Percentiles rank a stretch among this genome's conserved stretches.
phyloP scores from a whole-genome alignment of 2,888 invertebrate genomes.

The Unio delphinus region DNA sequence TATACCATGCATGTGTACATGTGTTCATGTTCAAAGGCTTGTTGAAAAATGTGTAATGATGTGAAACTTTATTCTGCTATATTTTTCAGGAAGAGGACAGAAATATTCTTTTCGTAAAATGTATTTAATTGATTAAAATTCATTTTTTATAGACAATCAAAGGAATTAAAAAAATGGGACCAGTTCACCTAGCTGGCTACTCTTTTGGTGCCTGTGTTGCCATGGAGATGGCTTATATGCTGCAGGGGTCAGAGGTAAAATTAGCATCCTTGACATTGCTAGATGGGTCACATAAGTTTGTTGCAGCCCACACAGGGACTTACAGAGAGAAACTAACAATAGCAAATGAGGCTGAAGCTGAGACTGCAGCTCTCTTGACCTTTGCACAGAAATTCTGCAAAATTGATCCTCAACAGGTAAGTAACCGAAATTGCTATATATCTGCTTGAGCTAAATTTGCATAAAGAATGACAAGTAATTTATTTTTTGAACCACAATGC shows the following conservation, averaged over 20 bases:
- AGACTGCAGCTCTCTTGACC: constrained; percentile 58
- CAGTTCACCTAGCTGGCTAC: constrained; percentile 92
- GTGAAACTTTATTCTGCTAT: too few relatives aligned
- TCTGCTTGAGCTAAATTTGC: neutral
- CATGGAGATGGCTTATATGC: constrained; percentile 92
- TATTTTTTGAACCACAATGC: too few relatives aligned
- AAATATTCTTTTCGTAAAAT: too few relatives aligned
- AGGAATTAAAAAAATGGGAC: constrained; percentile 75
- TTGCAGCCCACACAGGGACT: constrained; percentile 70
- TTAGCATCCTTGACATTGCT: constrained; percentile 80
- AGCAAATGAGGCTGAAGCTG: constrained; percentile 44
- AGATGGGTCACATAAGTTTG: constrained; percentile 81
- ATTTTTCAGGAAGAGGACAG: too few relatives aligned
- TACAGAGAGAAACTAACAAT: constrained; percentile 53
- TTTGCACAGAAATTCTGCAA: constrained; percentile 61
- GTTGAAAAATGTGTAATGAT: too few relatives aligned
- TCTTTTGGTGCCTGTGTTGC: constrained; percentile 96
- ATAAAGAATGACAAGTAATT: neutral
- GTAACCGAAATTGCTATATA: neutral
- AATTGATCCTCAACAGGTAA: constrained; percentile 50
- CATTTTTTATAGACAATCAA: constrained; percentile 15
- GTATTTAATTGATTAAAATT: neutral
- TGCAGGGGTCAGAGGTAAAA: constrained; percentile 75
- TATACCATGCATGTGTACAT: neutral
- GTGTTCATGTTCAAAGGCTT: too few relatives aligned